A percentile compares a stretch with the other conserved stretches of the same genome.
Evolutionary conservation across 2,797 vertebrate species (phyloP).

Genomic region (Mallotus villosus): DNA sequence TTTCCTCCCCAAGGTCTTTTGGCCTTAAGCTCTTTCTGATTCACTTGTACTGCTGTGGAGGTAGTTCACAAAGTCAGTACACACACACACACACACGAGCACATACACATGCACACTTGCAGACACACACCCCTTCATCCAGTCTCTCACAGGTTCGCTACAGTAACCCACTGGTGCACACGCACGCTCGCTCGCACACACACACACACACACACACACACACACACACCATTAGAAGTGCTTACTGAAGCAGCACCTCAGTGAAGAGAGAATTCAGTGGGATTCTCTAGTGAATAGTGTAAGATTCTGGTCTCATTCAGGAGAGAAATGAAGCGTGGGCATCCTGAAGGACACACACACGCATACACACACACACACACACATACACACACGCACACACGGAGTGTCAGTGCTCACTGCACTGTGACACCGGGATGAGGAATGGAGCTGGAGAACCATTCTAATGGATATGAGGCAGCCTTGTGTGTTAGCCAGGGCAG

Average conservation of each 20-base stretch:
- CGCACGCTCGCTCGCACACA: constrained; percentile 1
- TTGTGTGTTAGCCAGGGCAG: constrained; percentile 51
- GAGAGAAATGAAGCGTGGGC: constrained; percentile 69
- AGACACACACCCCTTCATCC: neutral
- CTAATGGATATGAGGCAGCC: constrained; percentile 65
- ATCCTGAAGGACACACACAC: constrained; percentile 58
- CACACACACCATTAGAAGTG: constrained; percentile 57
- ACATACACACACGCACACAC: constrained; percentile 3
- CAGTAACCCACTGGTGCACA: neutral
- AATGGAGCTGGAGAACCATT: constrained; percentile 56
- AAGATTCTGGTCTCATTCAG: constrained; percentile 72
- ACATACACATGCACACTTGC: neutral
- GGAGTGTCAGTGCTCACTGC: constrained; percentile 44
- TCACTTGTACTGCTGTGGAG: constrained; percentile 35
- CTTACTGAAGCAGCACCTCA: constrained; percentile 62
- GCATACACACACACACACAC: constrained; percentile 34
- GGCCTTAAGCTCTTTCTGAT: constrained; percentile 58
- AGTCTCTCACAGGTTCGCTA: neutral
- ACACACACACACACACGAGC: neutral
- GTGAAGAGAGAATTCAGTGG: constrained; percentile 52
- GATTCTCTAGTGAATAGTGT: constrained; percentile 64
- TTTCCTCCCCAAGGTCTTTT: constrained; percentile 32
- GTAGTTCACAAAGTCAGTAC: constrained; percentile 23
- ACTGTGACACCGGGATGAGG: constrained; percentile 54
- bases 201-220: constrained; percentile 8